Conservation (phyloP, 2,888 invertebrate genomes). For the Allacma fusca region DNA sequence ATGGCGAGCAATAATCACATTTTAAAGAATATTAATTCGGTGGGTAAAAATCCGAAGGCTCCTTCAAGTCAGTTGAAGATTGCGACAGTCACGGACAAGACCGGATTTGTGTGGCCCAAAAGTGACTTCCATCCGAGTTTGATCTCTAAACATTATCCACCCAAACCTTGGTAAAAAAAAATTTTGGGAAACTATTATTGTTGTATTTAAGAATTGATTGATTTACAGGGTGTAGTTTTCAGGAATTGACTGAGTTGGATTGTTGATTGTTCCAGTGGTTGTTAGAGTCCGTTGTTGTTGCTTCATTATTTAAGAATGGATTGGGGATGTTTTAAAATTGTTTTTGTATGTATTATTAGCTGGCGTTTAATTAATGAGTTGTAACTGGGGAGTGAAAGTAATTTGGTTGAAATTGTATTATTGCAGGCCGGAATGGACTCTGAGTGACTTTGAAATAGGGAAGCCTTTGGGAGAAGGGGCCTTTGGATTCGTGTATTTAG, state of each 20-base stretch:
- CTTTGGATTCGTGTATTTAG: constrained; percentile 70
- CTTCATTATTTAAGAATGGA: neutral
- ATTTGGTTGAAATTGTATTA: no score
- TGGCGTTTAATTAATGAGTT: no score
- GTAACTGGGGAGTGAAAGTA: no score
- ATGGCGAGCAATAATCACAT: no score
- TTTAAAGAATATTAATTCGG: no score
- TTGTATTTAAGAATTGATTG: neutral
- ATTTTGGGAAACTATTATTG: neutral
- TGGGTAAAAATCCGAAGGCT: no score
- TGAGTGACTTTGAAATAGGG: constrained; percentile 65
- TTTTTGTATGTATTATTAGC: neutral
- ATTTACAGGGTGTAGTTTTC: no score
- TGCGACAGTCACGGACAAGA: no score
- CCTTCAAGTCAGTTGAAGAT: no score
- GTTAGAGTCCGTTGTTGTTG: no score
- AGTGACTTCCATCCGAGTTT: constrained; percentile 16
- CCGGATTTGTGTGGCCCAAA: constrained; percentile 16
- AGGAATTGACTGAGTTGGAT: no score
- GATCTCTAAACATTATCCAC: neutral
- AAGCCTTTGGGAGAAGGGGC: constrained; percentile 59
- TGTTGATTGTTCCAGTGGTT: no score
- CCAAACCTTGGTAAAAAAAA: constrained; percentile 19
- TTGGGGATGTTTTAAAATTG: neutral
- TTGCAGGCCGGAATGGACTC: constrained; percentile 72